Percentiles rank a stretch among this genome's conserved stretches.
These are phyloP conservation scores for Thamnaconus septentrionalis DNA, from an alignment of 2,113 vertebrate species.

Conservation along the genomic window DNA sequence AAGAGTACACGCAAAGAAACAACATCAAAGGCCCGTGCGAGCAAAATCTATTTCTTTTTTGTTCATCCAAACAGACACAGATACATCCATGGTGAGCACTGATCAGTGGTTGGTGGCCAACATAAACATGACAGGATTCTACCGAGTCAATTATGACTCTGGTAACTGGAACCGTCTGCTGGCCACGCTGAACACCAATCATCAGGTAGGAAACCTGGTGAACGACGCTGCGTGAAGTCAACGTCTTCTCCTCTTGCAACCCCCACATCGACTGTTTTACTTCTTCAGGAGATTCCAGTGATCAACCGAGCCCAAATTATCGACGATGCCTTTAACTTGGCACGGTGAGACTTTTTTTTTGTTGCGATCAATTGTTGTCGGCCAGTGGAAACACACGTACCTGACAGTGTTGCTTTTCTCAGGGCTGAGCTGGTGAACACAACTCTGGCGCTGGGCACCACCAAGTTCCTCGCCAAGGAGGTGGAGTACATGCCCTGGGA, in stretches of 20 bases:
- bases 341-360: conserved; percentile 73
- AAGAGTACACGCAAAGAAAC: not conserved
- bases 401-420: not conserved
- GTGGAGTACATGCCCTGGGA: conserved; percentile 84
- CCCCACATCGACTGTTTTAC: not conserved
- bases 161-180: conserved; percentile 85
- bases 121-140: conserved; percentile 83
- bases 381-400: not conserved
- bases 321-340: conserved; percentile 86
- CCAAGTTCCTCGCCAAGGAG: conserved; percentile 77
- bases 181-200: conserved; percentile 40
- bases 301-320: conserved; percentile 89
- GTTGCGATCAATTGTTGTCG: not conserved
- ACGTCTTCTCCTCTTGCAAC: not conserved
- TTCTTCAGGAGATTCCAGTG: conserved; percentile 77
- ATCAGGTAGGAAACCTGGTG: conserved; percentile 49
- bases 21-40: not conserved
- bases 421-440: conserved; percentile 71
- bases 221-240: not conserved
- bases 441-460: conserved; percentile 81
- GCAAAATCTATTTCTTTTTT: not conserved
- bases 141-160: conserved; percentile 87
- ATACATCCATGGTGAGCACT: not conserved
- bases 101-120: conserved; percentile 85
- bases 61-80: conserved; percentile 30